Evolutionary conservation across 2,797 vertebrate species (phyloP).

Genomic region (Micropoecilia bifurca): DNA sequence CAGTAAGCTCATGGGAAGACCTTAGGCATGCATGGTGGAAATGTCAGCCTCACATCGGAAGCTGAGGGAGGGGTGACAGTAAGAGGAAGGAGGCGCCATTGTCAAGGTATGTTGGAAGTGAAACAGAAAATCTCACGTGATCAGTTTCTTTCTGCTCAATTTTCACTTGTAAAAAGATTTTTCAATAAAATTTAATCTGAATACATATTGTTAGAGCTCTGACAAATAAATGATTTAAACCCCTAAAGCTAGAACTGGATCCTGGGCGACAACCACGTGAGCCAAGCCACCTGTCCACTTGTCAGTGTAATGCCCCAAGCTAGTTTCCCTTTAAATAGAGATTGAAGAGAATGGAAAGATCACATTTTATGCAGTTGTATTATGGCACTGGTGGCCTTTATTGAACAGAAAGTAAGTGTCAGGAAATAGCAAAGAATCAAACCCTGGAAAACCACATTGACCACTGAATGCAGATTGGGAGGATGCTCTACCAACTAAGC

Average conservation of each 20-base stretch:
- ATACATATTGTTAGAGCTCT: constrained; percentile 3
- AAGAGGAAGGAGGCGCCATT: constrained; percentile 18
- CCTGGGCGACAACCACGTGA: constrained; percentile 52
- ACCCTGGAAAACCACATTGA: no score
- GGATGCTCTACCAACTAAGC: no score
- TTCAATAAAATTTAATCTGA: constrained; percentile 41
- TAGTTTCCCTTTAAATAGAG: constrained; percentile 40
- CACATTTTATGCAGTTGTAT: constrained; percentile 44
- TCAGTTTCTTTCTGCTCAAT: constrained; percentile 61
- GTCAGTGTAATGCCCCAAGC: constrained; percentile 18
- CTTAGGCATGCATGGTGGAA: constrained; percentile 68
- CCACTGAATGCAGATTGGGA: no score
- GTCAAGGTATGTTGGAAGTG: constrained; percentile 27
- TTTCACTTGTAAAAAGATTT: constrained; percentile 13
- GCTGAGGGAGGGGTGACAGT: constrained; percentile 54
- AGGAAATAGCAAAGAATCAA: constrained; percentile 17
- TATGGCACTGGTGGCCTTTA: not conserved
- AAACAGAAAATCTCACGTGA: constrained; percentile 33
- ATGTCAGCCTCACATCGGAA: constrained; percentile 65
- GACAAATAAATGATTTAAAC: constrained; percentile 46
- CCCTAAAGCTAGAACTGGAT: constrained; percentile 33
- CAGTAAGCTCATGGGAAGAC: constrained; percentile 40
- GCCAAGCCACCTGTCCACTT: constrained; percentile 51
- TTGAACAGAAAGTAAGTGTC: constrained; percentile 30
- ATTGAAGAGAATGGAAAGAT: constrained; percentile 50